These are phyloP conservation scores for Oreochromis grahami DNA, from an alignment of 2,797 vertebrate genomes.

Conservation along the genomic window DNA sequence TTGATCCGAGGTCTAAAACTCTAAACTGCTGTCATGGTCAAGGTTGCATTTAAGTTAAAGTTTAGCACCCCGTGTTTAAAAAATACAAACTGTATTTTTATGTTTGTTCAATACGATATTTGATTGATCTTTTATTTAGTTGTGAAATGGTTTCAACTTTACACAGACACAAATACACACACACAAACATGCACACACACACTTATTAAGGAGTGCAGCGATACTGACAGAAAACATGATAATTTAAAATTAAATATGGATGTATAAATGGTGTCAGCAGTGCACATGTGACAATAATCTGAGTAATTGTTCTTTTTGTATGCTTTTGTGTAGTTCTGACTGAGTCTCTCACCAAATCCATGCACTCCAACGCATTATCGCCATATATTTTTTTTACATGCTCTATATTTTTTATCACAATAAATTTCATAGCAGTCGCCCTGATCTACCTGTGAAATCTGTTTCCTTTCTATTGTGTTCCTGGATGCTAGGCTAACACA, in stretches of 20 bases:
- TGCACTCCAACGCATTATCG: neutral
- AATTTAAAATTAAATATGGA: neutral
- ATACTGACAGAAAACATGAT: neutral
- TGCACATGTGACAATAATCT: neutral
- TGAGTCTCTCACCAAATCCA: neutral
- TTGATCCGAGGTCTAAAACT: neutral
- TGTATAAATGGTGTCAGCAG: neutral
- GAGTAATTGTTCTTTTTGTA: neutral
- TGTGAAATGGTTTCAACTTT: neutral
- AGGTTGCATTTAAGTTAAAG: neutral
- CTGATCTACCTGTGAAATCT: accelerated
- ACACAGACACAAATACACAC: accelerated
- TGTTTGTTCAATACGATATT: neutral
- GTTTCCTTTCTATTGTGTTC: neutral
- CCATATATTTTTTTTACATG: neutral
- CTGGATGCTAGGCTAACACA: neutral
- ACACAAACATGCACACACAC: neutral
- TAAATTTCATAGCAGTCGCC: neutral
- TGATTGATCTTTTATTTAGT: neutral
- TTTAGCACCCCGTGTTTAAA: neutral
- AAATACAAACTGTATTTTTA: neutral
- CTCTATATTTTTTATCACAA: neutral
- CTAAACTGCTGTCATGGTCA: neutral
- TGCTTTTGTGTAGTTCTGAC: neutral
- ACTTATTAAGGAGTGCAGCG: accelerated